A percentile compares a stretch with the other conserved stretches of the same genome.
phyloP scores from a whole-genome alignment of 2,888 invertebrate species.

The Drosophila niveifrons region DNA sequence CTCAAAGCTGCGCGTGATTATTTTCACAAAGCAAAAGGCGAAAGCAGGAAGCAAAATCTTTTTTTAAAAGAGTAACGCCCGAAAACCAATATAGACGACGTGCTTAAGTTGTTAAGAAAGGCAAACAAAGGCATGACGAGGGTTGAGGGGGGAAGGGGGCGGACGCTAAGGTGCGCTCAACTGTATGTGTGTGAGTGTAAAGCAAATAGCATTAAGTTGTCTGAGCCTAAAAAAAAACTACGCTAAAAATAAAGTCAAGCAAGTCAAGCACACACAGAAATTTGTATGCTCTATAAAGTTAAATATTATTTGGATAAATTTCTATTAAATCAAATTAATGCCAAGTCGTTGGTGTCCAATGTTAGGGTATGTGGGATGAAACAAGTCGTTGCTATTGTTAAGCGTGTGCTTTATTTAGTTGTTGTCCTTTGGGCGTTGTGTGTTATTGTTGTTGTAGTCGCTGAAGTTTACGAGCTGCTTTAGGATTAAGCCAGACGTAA shows the following conservation, averaged over 20 bases:
- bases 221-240: conserved; percentile 66
- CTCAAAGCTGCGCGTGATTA: conserved; percentile 76
- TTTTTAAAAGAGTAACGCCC: conserved; percentile 60
- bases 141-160: conserved; percentile 4
- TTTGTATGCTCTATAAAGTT: conserved; percentile 32
- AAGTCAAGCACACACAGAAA: conserved; percentile 11
- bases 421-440: conserved; percentile 52
- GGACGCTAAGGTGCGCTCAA: conserved; percentile 44
- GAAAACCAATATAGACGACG: conserved; percentile 79
- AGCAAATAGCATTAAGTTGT: conserved; percentile 79
- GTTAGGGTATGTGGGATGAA: conserved; percentile 39
- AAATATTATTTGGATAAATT: background rate
- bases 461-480: conserved; percentile 75
- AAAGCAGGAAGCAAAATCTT: conserved; percentile 69
- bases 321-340: background rate
- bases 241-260: conserved; percentile 48
- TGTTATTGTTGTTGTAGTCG: conserved; percentile 59
- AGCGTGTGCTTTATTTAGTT: conserved; percentile 69
- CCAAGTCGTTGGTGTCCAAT: background rate
- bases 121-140: conserved; percentile 65
- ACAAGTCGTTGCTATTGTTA: conserved; percentile 58
- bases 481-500: conserved; percentile 74
- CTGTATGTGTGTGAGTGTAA: conserved; percentile 50
- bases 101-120: conserved; percentile 80
- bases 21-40: conserved; percentile 72